Base-by-base conservation (phyloP, 2,797 vertebrate species). In the Peromyscus attwateri region DNA sequence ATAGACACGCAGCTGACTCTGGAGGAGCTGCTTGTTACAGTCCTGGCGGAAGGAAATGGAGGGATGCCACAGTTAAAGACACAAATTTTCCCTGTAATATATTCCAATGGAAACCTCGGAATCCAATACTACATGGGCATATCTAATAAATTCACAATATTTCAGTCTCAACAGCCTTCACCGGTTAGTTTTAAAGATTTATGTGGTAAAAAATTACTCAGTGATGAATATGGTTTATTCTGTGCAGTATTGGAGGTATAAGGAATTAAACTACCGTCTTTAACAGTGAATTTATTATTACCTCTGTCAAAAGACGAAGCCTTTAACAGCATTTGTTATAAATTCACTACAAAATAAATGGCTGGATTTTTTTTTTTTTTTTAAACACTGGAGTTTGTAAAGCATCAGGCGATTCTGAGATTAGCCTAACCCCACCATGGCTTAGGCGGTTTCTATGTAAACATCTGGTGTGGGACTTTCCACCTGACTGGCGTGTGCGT, bases 241-340 rank as follows among this genome's bases (percentile, higher is more conserved):
- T 98, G 98, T 87, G 98, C 98, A 94, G 97, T 98, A 98, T 98
- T 98, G 98, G 98, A 98, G 98, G 98, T 98, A 98, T 98, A 98
- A 98, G 98, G 98, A 98, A 99, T 98, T 98, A 98, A 98, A 98
- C 97, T 98, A 98, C 98, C 98, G 92, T 98, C 98, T 98, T 98
- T 98, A 98, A 97, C 98, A 97, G 97, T 98, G 98, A 98, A 98
- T 99, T 98, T 98, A 98, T 98, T 98, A 98, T 98, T 98, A 98
- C 98, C 98, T 98, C 98, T 98, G 98, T 98, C 98, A 98, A 98
- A 97, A 98, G 98, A 98, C 85, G 49, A 98, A 98, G 98, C 21
- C 98, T 98, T 98, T 98, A 98, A 97, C 98, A 94, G 98, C 98
- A 92, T 98, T 98, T 98, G 97, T 98, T 98, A 98, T 98, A 97